Base-by-base conservation (phyloP, 1,140 invertebrate genomes). In the Lutraria rhynchaena region DNA sequence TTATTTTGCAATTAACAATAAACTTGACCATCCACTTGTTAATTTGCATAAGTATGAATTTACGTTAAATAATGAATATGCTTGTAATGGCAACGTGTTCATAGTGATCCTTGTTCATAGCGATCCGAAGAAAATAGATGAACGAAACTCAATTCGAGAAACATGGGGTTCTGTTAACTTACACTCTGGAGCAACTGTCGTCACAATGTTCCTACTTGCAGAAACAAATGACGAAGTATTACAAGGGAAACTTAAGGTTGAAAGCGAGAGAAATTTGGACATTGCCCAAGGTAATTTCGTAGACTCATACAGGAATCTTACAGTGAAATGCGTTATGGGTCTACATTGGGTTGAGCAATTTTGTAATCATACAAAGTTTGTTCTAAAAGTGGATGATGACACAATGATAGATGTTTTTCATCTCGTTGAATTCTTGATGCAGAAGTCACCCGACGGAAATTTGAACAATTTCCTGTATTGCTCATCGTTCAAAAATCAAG, bases 341-440 rank as follows among this genome's bases (percentile, higher is more conserved):
- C 89, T 98, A 27, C 93, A 94, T 85, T 98, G 97, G 96, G 95
- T 94, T 0, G 88, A 93, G 0, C 91, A 90, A 11, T 93, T 94
- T 83, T 98, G 97, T 90, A 86, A 87, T 9, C 90, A 93, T 22
- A 93, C 94, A 0, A 92, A 94, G 74, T 96, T 94, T 87, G 94
- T 98, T 19, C 93, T 98, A 11, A 98, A 98, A 94, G 95, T 96
- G 90, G 97, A 98, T 90, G 97, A 98, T 91, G 97, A 98, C 89
- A 96, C 96, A 75, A 95, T 96, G 44, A 94, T 97, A 27, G 74
- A 83, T 44, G 19, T 61, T 0, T 77, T 51, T 44, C 70, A 77
- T 75, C 22, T 83, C 9, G 37, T 83, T 35, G 9, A 69, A 15
- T 76, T 55, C 17, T 19, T 83, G 9, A 29, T 65, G 7, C 44